Evolutionary conservation across 2,888 invertebrate genomes (phyloP).

Genomic region (Carcina quercana): DNA sequence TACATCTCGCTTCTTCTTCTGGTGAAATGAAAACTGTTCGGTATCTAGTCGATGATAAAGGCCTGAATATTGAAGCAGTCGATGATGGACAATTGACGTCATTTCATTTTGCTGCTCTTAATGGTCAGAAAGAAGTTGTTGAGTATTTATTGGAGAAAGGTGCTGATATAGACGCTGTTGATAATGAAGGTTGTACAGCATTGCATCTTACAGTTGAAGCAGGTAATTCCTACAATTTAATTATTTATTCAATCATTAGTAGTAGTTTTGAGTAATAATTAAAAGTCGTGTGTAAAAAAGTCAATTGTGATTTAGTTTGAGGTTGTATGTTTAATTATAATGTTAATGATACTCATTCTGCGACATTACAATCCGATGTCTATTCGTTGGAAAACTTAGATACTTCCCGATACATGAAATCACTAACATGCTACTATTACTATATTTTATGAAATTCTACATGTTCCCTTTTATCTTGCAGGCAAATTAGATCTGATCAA

Average conservation of each 20-base stretch:
- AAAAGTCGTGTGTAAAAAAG: too few relatives aligned
- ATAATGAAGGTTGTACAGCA: neutral
- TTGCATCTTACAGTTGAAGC: neutral
- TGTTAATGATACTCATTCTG: too few relatives aligned
- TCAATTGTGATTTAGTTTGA: too few relatives aligned
- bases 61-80: too few relatives aligned
- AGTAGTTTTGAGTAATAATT: neutral
- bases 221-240: slow-evolving; percentile 3
- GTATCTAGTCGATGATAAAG: too few relatives aligned
- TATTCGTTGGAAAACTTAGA: neutral
- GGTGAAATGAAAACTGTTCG: too few relatives aligned
- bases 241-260: slow-evolving; percentile 5
- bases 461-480: too few relatives aligned
- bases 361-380: neutral
- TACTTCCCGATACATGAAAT: neutral
- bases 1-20: neutral
- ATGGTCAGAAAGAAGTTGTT: neutral
- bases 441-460: too few relatives aligned
- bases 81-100: too few relatives aligned
- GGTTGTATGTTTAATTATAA: too few relatives aligned
- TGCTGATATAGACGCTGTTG: too few relatives aligned
- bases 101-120: neutral
- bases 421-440: neutral
- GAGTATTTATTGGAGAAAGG: neutral
- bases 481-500: neutral